phyloP scores from a whole-genome alignment of 2,888 invertebrate species.

The Crossocerus cetratus region DNA sequence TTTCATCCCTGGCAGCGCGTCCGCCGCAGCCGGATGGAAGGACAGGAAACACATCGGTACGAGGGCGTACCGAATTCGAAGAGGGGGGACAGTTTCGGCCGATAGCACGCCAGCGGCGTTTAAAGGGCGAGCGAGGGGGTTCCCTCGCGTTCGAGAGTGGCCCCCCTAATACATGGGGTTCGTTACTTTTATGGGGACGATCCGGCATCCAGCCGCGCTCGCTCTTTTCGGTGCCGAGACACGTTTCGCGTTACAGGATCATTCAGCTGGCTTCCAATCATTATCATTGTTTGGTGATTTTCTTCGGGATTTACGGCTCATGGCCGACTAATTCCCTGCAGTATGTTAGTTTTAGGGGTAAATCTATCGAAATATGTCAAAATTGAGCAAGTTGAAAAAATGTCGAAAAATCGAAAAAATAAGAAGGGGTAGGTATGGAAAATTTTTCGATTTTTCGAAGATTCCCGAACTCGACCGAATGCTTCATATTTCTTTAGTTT shows the following conservation, averaged over 20 bases:
- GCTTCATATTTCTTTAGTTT: no score
- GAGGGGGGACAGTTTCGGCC: conserved; percentile 12
- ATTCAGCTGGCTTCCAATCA: no score
- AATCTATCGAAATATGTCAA: no score
- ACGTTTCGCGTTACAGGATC: conserved; percentile 14
- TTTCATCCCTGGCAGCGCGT: conserved; percentile 29
- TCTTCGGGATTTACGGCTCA: no score
- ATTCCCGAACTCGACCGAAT: no score
- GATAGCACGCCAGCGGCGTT: conserved; percentile 21
- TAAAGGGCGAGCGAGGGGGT: conserved; percentile 7
- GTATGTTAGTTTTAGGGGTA: no score
- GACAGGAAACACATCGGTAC: conserved; percentile 48
- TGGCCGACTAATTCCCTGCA: no score
- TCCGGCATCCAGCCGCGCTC: neutral
- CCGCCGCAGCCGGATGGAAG: conserved; percentile 44
- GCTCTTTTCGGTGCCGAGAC: conserved; percentile 7
- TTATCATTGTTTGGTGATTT: no score
- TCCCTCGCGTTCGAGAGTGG: conserved; percentile 1
- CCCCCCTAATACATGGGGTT: conserved; percentile 29
- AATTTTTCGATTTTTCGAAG: no score
- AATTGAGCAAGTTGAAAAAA: no score
- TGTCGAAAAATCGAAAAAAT: no score
- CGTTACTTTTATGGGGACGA: conserved; percentile 31
- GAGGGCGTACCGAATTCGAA: conserved; percentile 21
- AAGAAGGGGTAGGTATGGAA: no score